Evolutionary conservation across 2,113 vertebrate genomes (phyloP).

Genomic region (Alectura lathami): DNA sequence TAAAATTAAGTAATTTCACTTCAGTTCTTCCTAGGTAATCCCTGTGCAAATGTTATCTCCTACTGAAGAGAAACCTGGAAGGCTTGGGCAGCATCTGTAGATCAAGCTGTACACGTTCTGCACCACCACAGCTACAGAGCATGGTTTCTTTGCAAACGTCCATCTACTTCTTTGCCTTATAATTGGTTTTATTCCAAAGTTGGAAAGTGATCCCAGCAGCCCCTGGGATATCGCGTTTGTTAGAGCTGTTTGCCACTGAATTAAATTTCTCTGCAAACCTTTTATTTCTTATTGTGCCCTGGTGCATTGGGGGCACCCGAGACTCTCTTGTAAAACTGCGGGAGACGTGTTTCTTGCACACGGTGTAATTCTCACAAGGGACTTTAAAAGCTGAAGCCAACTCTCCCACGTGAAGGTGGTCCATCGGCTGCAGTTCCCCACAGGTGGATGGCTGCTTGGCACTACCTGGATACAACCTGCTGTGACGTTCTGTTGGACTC

Average conservation of each 20-base stretch:
- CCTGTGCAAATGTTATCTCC: neutral
- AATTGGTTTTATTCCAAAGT: neutral
- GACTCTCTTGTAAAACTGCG: conserved; percentile 71
- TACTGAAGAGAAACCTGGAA: neutral
- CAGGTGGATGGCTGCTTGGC: conserved; percentile 60
- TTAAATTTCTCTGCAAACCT: conserved; percentile 38
- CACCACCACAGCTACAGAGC: neutral
- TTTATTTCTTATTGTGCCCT: conserved; percentile 49
- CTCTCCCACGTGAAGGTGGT: conserved; percentile 66
- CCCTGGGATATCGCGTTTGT: neutral
- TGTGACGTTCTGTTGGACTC: conserved; percentile 51
- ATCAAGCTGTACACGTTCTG: accelerated
- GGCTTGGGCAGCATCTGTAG: neutral
- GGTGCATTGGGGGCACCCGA: conserved; percentile 44
- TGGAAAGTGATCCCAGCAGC: neutral
- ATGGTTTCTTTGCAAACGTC: neutral
- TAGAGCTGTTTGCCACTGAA: conserved; percentile 5
- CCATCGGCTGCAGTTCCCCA: conserved; percentile 42
- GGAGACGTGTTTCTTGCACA: conserved; percentile 57
- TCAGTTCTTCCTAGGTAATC: neutral
- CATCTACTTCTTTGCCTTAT: neutral
- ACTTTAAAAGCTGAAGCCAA: conserved; percentile 68
- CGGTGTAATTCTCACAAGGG: conserved; percentile 60
- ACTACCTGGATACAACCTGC: conserved; percentile 7
- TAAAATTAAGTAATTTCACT: neutral